Conservation (phyloP, 2,113 vertebrate species). For the Gopherus evgoodei region DNA sequence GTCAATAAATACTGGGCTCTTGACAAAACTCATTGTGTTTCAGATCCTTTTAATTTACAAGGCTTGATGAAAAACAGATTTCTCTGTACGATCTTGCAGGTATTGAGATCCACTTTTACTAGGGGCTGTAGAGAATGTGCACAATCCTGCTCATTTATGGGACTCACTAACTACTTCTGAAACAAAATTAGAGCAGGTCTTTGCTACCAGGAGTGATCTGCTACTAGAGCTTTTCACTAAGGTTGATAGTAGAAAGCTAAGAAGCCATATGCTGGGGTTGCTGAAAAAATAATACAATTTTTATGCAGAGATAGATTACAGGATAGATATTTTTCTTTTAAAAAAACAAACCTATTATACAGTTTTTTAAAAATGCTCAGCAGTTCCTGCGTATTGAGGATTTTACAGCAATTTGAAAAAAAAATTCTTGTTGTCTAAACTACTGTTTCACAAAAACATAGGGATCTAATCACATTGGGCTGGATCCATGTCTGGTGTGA, state of each 20-base stretch:
- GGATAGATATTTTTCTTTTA: neutral
- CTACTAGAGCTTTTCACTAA: conserved; percentile 51
- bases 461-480: neutral
- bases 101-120: conserved; percentile 51
- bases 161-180: conserved; percentile 60
- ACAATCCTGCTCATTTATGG: conserved; percentile 24
- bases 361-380: neutral
- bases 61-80: conserved; percentile 20
- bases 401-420: neutral
- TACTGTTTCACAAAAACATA: neutral
- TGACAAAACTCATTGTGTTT: conserved; percentile 45
- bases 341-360: rapidly evolving
- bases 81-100: conserved; percentile 38
- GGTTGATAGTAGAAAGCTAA: conserved; percentile 38
- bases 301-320: conserved; percentile 24
- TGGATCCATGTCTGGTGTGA: neutral
- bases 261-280: conserved; percentile 36
- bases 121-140: conserved; percentile 2
- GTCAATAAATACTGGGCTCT: conserved; percentile 31
- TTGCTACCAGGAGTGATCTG: conserved; percentile 57
- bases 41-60: conserved; percentile 45
- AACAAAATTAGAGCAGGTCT: conserved; percentile 53
- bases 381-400: neutral
- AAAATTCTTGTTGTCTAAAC: neutral
- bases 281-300: conserved; percentile 24